These are phyloP conservation scores for Crotalus tigris DNA, from an alignment of 2,113 vertebrate species.

Conservation along the genomic window DNA sequence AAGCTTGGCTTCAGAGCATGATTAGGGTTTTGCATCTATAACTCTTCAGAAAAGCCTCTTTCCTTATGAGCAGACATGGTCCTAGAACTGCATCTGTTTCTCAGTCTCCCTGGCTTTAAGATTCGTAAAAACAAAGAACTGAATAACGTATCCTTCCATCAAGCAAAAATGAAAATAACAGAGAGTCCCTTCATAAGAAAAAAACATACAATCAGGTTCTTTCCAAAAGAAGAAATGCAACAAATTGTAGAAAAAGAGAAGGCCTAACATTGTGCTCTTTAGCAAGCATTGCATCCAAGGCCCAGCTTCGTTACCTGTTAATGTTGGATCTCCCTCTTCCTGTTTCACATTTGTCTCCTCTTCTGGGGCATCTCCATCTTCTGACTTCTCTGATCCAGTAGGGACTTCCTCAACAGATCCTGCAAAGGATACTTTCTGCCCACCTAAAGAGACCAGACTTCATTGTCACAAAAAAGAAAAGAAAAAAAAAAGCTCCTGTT, in stretches of 20 bases:
- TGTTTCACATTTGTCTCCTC: slow-evolving; percentile 9
- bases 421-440: slow-evolving; percentile 62
- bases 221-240: not conserved
- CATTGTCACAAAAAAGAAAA: not conserved
- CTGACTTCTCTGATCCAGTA: slow-evolving; percentile 49
- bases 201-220: not conserved
- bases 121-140: not conserved
- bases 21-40: not conserved
- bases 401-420: slow-evolving; percentile 54
- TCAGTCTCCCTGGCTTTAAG: too few species aligned
- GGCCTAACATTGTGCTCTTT: not conserved
- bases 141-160: not conserved
- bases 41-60: not conserved
- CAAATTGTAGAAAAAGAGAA: not conserved
- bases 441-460: slow-evolving; percentile 21
- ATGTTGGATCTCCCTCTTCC: slow-evolving; percentile 29
- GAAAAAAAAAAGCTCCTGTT: too few species aligned
- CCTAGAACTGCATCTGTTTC: not conserved
- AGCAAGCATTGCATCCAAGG: not conserved
- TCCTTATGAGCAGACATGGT: too few species aligned
- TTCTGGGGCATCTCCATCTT: slow-evolving; percentile 36
- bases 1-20: not conserved
- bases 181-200: not conserved
- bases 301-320: not conserved
- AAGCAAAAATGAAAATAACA: not conserved